Conservation (phyloP, 2,888 invertebrate species). For the Eudemis profundana region DNA sequence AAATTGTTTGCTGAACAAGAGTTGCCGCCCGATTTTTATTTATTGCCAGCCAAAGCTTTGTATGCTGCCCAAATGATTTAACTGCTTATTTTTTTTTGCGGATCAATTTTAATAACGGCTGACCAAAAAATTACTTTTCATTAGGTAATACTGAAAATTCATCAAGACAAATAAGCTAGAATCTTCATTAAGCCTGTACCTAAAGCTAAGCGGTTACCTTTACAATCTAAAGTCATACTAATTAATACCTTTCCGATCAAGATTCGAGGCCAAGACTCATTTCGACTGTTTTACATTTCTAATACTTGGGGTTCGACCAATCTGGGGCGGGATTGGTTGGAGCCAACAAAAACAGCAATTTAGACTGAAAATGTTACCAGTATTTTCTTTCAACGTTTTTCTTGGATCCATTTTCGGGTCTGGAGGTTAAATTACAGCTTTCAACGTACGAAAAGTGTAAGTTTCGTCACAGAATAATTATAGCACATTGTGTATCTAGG, state of each 20-base stretch:
- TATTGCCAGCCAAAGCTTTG: too few relatives aligned
- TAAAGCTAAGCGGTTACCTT: background rate
- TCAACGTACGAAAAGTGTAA: slow-evolving; percentile 7
- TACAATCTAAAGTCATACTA: slow-evolving; percentile 49
- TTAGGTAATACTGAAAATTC: slow-evolving; percentile 7
- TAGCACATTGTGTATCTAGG: too few relatives aligned
- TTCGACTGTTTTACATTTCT: slow-evolving; percentile 77
- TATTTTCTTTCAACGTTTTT: slow-evolving; percentile 16
- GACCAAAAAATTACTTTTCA: too few relatives aligned
- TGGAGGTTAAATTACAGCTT: slow-evolving; percentile 15
- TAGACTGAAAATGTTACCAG: slow-evolving; percentile 19
- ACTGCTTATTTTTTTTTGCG: too few relatives aligned
- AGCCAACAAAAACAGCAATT: slow-evolving; percentile 31
- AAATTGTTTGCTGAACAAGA: too few relatives aligned
- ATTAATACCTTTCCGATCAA: slow-evolving; percentile 60
- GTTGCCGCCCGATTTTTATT: too few relatives aligned
- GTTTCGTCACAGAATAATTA: too few relatives aligned
- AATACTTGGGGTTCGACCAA: slow-evolving; percentile 63
- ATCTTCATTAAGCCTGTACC: slow-evolving; percentile 1
- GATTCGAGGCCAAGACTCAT: slow-evolving; percentile 68
- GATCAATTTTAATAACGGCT: too few relatives aligned
- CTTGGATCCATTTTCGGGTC: slow-evolving; percentile 15
- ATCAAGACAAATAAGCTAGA: slow-evolving; percentile 1
- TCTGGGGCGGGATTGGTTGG: slow-evolving; percentile 57
- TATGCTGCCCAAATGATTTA: too few relatives aligned